Base-by-base conservation (phyloP, 2,113 vertebrate species). In the Cololabis saira region DNA sequence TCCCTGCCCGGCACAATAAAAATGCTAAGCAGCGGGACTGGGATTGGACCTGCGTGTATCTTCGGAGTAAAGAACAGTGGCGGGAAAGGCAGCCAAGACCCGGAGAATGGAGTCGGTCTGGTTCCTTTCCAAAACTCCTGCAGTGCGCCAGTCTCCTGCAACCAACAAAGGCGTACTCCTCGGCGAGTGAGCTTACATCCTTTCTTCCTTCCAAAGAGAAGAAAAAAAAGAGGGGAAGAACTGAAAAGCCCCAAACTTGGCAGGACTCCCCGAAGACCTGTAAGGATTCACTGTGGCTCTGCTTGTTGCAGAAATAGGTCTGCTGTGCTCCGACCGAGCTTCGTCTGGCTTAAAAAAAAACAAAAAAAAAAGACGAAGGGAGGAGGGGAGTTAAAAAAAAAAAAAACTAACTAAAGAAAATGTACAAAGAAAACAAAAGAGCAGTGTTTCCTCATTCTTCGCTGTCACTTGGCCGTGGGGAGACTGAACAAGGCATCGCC, bases 91-190 rank as follows among this genome's bases (percentile, higher is more conserved):
- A 68, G 60, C 71, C 71, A 71, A 50, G 43, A 76, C 74, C 64
- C 45, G 51, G 56, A 85, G 76, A 82, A 90, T 67, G 68, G 78
- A 81, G 67, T 72, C 67, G 67, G 44, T 58, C 68, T 88, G 88
- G 81, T 82, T 63, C 54, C 61, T 69, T 80, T 86, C 88, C 83
- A 88, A 82, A 84, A 66, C 82, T 89, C 87, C 83, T 85, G 83
- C 87, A 73, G 84, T 80, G 75, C 67, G 76, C 83, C 81, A 80
- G 80, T 80, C 81, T 82, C 60, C 81, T 69, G 68, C 79, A 77
- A 74, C 79, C 60, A 83, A 88, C 80, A 90, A 88, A 85, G 53
- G 81, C 72, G 13, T 56, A 77, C 66, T 81, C 76, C 80, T 74
- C 67, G 9, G 71, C 57, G 21, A 79, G 69, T 49, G 4, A 74